phyloP scores from a whole-genome alignment of 2,113 vertebrate genomes.

The Chaetodon trifascialis region DNA sequence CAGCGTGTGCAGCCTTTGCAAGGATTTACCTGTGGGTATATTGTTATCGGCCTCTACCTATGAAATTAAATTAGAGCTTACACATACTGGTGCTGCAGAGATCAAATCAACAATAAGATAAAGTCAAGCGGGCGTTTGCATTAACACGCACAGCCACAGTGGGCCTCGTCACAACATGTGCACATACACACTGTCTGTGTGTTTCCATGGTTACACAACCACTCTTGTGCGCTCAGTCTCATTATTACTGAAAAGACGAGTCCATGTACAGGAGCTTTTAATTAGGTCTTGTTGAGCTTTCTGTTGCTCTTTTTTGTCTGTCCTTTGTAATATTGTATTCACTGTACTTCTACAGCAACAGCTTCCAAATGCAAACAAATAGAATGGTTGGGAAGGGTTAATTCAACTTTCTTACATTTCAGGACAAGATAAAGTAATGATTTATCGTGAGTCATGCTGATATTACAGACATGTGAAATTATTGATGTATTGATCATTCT shows the following conservation, averaged over 20 bases:
- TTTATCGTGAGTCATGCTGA: background rate
- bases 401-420: background rate
- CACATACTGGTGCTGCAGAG: background rate
- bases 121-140: background rate
- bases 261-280: background rate
- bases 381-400: background rate
- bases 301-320: background rate
- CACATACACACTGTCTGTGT: background rate
- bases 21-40: too few species aligned
- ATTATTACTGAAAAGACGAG: background rate
- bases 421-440: too few species aligned
- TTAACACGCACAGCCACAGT: background rate
- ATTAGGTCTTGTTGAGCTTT: conserved; percentile 1
- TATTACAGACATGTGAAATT: background rate
- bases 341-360: background rate
- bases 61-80: background rate
- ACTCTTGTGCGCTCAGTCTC: background rate
- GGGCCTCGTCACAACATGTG: background rate
- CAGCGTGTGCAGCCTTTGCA: background rate
- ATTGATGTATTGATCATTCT: background rate
- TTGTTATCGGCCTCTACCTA: background rate
- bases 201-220: conserved; percentile 33
- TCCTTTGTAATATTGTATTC: background rate
- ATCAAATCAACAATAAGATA: background rate
- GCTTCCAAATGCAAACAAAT: background rate